Evolutionary conservation across 1,140 invertebrate genomes (phyloP), one percentile per base, ranked within the genome.

Genomic region (Cyphomyrmex costatus): DNA sequence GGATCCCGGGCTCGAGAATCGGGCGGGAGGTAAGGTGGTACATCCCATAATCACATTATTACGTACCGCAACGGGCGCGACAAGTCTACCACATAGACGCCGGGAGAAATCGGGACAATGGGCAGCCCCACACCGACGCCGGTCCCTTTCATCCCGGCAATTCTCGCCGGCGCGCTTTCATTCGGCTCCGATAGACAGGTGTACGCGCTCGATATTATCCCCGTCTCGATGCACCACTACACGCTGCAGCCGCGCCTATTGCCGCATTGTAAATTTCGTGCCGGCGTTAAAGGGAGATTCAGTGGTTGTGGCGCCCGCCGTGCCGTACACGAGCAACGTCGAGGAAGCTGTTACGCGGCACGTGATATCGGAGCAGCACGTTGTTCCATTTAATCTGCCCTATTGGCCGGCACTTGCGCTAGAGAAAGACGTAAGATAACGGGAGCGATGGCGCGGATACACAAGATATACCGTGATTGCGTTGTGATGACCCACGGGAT

Each of bases 1-100:
- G 24, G 14, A 65, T 79, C 51, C 53, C 24, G 33, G 24, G 61
- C 61, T 79, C 24, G 76, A 66, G 76, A 33, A 42, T 85, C 63
- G 8, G 51, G 19, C 14, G 61, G 70, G 33, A 19, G 65, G 21
- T 27, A 82, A 30, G 78, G 51, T 33, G 61, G 61, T 71, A 82
- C 77, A 71, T 70, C 53, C 56, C 56, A 30, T 71, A 71, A 86
- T 86, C 78, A 86, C 65, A 71, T 86, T 86, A 86, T 86, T 86
- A 82, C 53, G 65, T 51, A 51, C 65, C 65, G 85, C 66, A 68
- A 86, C 63, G 84, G 73, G 53, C n/a, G 66, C 76, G 74, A 79
- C 74, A 78, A 53, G 60, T 85, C 61, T 85, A 79, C 60, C 30
- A 79, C 73, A 42, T 27, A 61, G 60, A 79, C 61, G 74, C 58